These are phyloP conservation scores for Crossocerus cetratus DNA, from an alignment of 2,888 invertebrate genomes.

Conservation along the genomic window DNA sequence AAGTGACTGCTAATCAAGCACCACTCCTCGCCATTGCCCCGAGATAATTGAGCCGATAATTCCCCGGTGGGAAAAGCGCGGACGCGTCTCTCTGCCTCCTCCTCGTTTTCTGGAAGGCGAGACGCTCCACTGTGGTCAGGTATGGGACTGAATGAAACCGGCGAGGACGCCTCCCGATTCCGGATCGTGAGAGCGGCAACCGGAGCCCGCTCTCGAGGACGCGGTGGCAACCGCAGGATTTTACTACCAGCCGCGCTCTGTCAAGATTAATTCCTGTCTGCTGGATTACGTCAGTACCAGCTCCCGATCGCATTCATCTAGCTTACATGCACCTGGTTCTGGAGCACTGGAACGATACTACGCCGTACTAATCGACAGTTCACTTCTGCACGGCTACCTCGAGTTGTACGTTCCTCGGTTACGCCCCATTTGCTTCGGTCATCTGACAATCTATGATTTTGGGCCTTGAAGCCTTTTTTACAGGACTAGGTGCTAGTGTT, in stretches of 20 bases:
- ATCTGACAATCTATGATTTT: not conserved
- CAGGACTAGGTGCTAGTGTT: too few relatives aligned
- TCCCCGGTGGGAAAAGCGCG: not conserved
- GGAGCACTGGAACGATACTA: not conserved
- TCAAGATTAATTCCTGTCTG: not conserved
- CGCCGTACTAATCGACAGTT: not conserved
- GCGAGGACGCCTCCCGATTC: not conserved
- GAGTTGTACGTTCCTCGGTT: not conserved
- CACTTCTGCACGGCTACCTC: not conserved
- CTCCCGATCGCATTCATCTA: not conserved
- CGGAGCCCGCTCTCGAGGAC: not conserved
- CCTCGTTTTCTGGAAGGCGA: not conserved
- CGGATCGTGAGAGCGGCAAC: not conserved
- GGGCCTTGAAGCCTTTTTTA: too few relatives aligned
- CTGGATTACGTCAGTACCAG: not conserved
- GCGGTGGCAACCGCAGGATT: not conserved
- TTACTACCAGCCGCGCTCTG: not conserved
- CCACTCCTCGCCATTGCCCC: not conserved
- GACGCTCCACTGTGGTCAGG: not conserved
- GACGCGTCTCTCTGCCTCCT: not conserved
- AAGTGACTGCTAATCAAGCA: not conserved
- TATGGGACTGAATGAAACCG: not conserved
- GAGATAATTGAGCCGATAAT: slow-evolving; percentile 1
- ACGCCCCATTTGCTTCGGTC: not conserved
- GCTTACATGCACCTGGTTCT: not conserved